phyloP scores from a whole-genome alignment of 2,888 invertebrate genomes.

The Megastigmus dorsalis region DNA sequence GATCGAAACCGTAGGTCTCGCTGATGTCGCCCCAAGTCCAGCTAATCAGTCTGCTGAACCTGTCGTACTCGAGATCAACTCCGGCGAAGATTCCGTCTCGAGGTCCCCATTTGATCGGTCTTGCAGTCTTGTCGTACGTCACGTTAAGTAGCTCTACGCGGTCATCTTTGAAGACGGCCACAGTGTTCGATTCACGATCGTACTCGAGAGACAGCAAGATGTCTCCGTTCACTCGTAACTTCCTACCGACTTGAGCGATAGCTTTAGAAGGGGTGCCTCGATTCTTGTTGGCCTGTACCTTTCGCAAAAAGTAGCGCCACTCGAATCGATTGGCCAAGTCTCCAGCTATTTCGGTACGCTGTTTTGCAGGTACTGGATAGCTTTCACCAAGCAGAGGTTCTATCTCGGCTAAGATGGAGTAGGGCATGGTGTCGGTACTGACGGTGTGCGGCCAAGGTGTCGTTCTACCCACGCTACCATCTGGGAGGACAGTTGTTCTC shows the following conservation, averaged over 20 bases:
- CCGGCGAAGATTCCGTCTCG: conserved; percentile 90
- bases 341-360: conserved; percentile 91
- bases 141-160: conserved; percentile 89
- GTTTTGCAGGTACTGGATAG: conserved; percentile 93
- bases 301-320: conserved; percentile 94
- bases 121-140: conserved; percentile 88
- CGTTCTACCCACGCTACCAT: conserved; percentile 87
- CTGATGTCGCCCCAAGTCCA: conserved; percentile 96
- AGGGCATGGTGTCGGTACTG: conserved; percentile 93
- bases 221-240: conserved; percentile 92
- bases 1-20: conserved; percentile 92
- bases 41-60: conserved; percentile 89
- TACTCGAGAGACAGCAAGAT: conserved; percentile 93
- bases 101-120: conserved; percentile 90
- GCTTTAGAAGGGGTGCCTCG: conserved; percentile 79
- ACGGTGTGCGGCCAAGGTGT: conserved; percentile 92
- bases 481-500: conserved; percentile 85
- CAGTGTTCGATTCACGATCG: conserved; percentile 89
- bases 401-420: conserved; percentile 91
- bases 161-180: conserved; percentile 91
- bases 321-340: conserved; percentile 95
- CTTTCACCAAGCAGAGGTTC: conserved; percentile 92
- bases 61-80: conserved; percentile 93
- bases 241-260: conserved; percentile 89
- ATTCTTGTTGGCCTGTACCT: conserved; percentile 78